phyloP scores from a whole-genome alignment of 2,797 vertebrate species.

The Centroberyx gerrardi region DNA sequence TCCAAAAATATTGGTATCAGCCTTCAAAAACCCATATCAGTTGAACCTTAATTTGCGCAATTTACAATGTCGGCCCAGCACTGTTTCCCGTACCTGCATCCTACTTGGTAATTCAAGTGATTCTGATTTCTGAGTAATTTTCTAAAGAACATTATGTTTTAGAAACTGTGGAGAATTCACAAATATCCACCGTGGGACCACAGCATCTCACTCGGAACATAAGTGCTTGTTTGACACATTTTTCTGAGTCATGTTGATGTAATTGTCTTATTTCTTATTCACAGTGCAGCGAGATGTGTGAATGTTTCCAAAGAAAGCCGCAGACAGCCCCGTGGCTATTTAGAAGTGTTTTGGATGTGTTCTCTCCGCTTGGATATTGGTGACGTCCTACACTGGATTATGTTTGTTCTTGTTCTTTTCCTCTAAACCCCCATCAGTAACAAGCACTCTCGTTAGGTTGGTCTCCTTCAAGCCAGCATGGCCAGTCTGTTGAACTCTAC shows the following conservation, averaged over 20 bases:
- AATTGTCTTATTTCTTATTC: background rate
- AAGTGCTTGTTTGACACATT: background rate
- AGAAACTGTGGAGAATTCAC: background rate
- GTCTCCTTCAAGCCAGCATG: background rate
- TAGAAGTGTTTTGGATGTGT: background rate
- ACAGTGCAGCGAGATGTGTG: background rate
- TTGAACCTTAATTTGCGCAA: no score
- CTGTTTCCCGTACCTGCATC: background rate
- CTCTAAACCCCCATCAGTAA: background rate
- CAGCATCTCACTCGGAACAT: background rate
- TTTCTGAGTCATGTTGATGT: background rate
- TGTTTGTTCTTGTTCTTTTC: background rate
- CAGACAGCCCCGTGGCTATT: background rate
- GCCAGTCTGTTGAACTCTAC: slow-evolving; percentile 16
- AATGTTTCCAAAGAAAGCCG: background rate
- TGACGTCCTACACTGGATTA: background rate
- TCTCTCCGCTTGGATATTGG: background rate
- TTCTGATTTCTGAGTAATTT: background rate
- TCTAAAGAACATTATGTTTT: background rate
- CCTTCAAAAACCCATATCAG: no score
- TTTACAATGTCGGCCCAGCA: background rate
- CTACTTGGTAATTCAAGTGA: no score
- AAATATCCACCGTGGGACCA: background rate
- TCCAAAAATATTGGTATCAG: no score
- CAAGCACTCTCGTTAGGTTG: slow-evolving; percentile 9